phyloP scores from a whole-genome alignment of 2,888 invertebrate genomes.

The Philaethria dido region DNA sequence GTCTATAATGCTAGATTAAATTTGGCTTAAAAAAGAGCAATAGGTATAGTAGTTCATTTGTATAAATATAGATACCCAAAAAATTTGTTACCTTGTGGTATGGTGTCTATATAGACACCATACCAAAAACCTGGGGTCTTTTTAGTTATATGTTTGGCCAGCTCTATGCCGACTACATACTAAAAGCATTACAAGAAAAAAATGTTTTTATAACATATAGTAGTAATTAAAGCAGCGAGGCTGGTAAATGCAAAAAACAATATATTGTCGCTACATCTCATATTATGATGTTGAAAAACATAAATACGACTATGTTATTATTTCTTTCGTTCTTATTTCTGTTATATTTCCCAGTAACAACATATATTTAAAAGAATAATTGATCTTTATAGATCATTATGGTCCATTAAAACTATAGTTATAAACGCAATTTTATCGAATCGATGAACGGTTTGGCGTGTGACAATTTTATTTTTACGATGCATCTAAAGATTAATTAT shows the following conservation, averaged over 20 bases:
- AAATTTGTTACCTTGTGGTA: too few relatives aligned
- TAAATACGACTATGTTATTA: not conserved
- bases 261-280: not conserved
- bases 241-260: not conserved
- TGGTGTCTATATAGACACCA: too few relatives aligned
- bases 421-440: conserved; percentile 49
- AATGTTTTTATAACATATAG: not conserved
- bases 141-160: too few relatives aligned
- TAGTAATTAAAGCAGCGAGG: not conserved
- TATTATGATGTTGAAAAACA: not conserved
- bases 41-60: not conserved
- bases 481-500: conserved; percentile 57
- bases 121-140: too few relatives aligned
- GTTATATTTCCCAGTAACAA: conserved; percentile 21
- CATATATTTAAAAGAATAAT: conserved; percentile 18
- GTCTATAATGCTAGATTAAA: not conserved
- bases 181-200: not conserved
- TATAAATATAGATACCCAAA: too few relatives aligned
- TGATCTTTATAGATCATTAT: conserved; percentile 16
- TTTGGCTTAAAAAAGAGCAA: not conserved
- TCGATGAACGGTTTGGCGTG: conserved; percentile 54
- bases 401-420: conserved; percentile 24
- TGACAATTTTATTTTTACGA: conserved; percentile 61
- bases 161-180: not conserved
- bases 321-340: too few relatives aligned